Base-by-base conservation (phyloP, 2,888 invertebrate genomes). In the Diarsia brunnea region DNA sequence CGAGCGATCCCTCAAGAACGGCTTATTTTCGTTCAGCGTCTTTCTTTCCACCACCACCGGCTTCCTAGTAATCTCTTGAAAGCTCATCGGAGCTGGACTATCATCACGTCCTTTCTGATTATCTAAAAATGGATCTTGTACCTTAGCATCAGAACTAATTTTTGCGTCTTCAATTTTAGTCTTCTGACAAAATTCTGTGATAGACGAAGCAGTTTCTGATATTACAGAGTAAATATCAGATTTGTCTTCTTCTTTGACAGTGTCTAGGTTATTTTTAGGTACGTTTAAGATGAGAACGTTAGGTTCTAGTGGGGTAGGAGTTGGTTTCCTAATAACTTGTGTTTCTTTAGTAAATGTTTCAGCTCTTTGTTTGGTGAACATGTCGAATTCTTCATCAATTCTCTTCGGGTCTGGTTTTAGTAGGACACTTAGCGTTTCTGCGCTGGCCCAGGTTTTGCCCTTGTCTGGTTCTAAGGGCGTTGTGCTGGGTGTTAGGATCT, bases 1-100 rank as follows among this genome's bases (percentile, higher is more conserved):
- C 0, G 97, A 97, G 5, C 97, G 95, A 84, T 97, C 97, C 83
- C 97, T 95, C 53, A 95, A 84, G 84, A 95, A 96, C 0, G 94
- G 94, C 69, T 95, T 96, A 84, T 95, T 96, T 67, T 96, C 96
- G 3, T 93, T 93, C 89, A 95, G 88, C 21, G 75, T 73, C 73
- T 77, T 90, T 66, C 86, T 89, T 11, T 89, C 88, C 61, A 84
- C 85, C 12, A 72, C 74, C 47, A 86, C 90, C 24, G 91, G 91
- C 68, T 91, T 93, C 16, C 90, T 89, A 21, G 78, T 64, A 61
- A 94, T 91, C 86, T 95, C 95, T 49, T 90, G 90, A 79, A 95
- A 95, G 53, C 87, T 94, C n/a, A 94, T 82, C 14, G 88, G 88
- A 24, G 84, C 82, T 10, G 89, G 84, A 70, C 87, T 86, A 53